Conservation (phyloP, 2,113 vertebrate species). For the Perca flavescens region DNA sequence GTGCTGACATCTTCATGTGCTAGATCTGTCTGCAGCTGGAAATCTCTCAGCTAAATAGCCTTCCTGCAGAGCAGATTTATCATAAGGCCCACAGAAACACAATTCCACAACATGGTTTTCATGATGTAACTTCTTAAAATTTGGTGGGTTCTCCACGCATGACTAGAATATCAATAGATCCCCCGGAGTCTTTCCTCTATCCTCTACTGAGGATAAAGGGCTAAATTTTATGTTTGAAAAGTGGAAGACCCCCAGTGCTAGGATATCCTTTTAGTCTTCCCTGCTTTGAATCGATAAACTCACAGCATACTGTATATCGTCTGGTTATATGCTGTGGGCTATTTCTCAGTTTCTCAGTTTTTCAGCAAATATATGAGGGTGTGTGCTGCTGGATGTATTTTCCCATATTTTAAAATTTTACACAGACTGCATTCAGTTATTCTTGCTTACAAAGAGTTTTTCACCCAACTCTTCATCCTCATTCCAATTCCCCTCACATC, state of each 20-base stretch:
- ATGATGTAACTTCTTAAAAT: slow-evolving; percentile 48
- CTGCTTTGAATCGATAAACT: slow-evolving; percentile 21
- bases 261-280: slow-evolving; percentile 32
- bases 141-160: slow-evolving; percentile 37
- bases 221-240: slow-evolving; percentile 50
- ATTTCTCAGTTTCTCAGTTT: neutral
- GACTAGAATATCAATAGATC: slow-evolving; percentile 41
- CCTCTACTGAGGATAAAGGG: slow-evolving; percentile 32
- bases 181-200: neutral
- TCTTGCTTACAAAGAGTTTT: slow-evolving; percentile 23
- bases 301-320: slow-evolving; percentile 7
- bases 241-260: slow-evolving; percentile 14
- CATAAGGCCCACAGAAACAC: slow-evolving; percentile 51
- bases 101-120: slow-evolving; percentile 55
- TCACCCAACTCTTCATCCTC: slow-evolving; percentile 7
- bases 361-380: neutral
- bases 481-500: slow-evolving; percentile 9
- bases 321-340: slow-evolving; percentile 15
- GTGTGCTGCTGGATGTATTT: slow-evolving; percentile 12
- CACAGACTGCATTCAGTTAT: slow-evolving; percentile 11
- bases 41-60: slow-evolving; percentile 63
- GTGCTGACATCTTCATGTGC: slow-evolving; percentile 64
- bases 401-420: slow-evolving; percentile 11
- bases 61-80: slow-evolving; percentile 62
- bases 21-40: slow-evolving; percentile 69